Percentiles rank a stretch among this genome's conserved stretches.
These are phyloP conservation scores for Rhimphoctona megacephalus DNA, from an alignment of 2,888 invertebrate genomes.

Conservation along the genomic window DNA sequence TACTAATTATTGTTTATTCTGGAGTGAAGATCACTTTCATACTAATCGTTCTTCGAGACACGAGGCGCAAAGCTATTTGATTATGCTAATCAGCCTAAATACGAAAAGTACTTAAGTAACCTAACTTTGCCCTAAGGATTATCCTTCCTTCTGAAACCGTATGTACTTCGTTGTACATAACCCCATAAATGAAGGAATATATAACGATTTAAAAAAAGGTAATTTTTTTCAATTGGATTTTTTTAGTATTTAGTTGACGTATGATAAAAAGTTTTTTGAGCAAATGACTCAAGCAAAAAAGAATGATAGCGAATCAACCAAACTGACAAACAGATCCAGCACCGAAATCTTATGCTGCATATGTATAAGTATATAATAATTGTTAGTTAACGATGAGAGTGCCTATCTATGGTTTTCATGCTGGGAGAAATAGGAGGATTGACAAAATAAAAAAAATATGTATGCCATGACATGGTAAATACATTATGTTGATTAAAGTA, in stretches of 20 bases:
- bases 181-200: neutral
- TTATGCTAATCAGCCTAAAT: neutral
- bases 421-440: too few species aligned
- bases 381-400: neutral
- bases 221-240: neutral
- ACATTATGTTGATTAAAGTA: neutral
- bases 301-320: conserved; percentile 67
- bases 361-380: neutral
- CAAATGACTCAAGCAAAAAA: neutral
- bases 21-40: neutral
- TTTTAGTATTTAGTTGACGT: neutral
- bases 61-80: neutral
- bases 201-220: neutral
- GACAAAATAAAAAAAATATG: too few species aligned
- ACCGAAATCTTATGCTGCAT: conserved; percentile 49
- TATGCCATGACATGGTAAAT: neutral
- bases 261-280: neutral
- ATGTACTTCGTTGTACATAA: neutral
- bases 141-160: neutral
- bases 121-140: neutral
- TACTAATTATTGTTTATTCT: neutral
- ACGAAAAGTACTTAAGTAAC: neutral
- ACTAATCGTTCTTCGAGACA: neutral
- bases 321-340: conserved; percentile 75
- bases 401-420: too few species aligned